These are phyloP conservation scores for Hydrochoerus hydrochaeris DNA, from an alignment of 2,113 vertebrate genomes.

Conservation along the genomic window DNA sequence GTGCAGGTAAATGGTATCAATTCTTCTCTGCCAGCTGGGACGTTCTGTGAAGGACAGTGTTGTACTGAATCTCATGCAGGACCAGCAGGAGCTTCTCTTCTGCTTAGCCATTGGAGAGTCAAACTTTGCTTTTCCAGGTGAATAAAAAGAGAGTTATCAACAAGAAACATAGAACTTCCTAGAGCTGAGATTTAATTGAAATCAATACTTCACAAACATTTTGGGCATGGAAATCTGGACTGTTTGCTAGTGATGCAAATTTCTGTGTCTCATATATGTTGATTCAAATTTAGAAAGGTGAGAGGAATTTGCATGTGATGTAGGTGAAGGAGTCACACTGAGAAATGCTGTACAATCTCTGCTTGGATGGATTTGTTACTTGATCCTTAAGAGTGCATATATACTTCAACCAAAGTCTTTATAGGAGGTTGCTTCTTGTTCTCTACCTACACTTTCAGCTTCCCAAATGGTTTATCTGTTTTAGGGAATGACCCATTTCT, in stretches of 20 bases:
- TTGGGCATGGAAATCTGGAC: background rate
- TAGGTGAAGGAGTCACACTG: background rate
- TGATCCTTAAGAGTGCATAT: background rate
- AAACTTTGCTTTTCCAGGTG: background rate
- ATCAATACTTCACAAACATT: background rate
- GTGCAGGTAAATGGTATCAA: background rate
- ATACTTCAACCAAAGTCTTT: background rate
- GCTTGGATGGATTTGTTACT: background rate
- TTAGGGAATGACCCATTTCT: background rate
- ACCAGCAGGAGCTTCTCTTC: background rate
- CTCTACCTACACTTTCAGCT: background rate
- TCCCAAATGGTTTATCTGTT: background rate
- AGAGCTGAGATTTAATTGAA: background rate
- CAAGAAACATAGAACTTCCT: background rate
- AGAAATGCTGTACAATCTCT: background rate
- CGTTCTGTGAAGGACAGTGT: background rate
- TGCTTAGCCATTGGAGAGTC: background rate
- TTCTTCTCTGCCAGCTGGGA: background rate
- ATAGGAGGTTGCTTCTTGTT: background rate
- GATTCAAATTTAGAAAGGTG: background rate
- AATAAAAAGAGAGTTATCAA: background rate
- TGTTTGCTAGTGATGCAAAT: background rate
- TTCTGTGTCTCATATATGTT: background rate
- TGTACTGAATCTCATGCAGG: background rate
- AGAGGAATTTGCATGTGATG: background rate